Conservation (phyloP, 2,113 vertebrate species). For the Corythoichthys intestinalis region DNA sequence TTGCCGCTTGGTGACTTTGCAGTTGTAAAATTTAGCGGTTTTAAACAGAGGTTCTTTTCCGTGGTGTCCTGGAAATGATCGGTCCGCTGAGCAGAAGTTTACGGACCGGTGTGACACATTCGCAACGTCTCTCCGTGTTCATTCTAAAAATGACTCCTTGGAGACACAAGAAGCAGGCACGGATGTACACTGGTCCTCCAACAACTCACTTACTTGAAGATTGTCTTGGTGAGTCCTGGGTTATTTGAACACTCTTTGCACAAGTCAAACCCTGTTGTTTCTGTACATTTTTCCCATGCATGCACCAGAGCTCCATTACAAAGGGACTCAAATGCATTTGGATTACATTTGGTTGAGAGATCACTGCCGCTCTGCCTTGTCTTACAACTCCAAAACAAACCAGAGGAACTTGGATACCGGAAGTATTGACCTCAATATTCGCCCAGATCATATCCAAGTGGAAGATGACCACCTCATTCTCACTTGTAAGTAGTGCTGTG, state of each 20-base stretch:
- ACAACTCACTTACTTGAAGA: conserved; percentile 29
- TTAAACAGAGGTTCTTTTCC: background rate
- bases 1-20: background rate
- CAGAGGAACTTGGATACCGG: conserved; percentile 88
- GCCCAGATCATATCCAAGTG: conserved; percentile 68
- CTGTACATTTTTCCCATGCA: background rate
- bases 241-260: background rate
- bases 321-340: conserved; percentile 73
- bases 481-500: conserved; percentile 76
- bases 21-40: background rate
- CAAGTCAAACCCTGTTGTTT: background rate
- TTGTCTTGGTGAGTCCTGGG: conserved; percentile 60
- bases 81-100: conserved; percentile 3
- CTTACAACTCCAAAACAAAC: conserved; percentile 81
- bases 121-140: background rate
- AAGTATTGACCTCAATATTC: conserved; percentile 80
- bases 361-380: conserved; percentile 84
- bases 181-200: background rate
- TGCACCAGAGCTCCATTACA: conserved; percentile 73
- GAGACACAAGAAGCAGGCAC: conserved; percentile 9
- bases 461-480: conserved; percentile 77
- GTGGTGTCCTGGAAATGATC: conserved; percentile 16
- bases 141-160: background rate
- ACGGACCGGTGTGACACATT: background rate
- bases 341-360: conserved; percentile 92